Evolutionary conservation across 2,888 invertebrate species (phyloP).

Genomic region (Entomobrya proxima): DNA sequence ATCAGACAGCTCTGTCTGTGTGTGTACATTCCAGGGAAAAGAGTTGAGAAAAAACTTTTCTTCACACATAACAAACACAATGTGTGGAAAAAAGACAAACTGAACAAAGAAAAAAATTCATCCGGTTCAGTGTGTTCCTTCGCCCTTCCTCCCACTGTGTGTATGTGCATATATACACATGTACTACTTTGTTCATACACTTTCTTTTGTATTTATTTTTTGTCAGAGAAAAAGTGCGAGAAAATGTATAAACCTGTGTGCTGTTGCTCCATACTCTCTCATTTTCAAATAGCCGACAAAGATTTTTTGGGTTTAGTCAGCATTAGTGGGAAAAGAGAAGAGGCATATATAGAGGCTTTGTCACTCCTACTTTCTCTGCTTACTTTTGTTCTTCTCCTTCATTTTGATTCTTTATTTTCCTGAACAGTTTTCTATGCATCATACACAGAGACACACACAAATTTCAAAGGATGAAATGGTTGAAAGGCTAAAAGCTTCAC

Average conservation of each 20-base stretch:
- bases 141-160: slow-evolving; percentile 2
- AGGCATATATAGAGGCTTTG: not conserved
- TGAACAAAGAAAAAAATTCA: slow-evolving; percentile 37
- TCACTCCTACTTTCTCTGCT: slow-evolving; percentile 13
- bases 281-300: slow-evolving; percentile 48
- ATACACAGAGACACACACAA: no score
- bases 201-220: slow-evolving; percentile 1
- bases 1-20: no score
- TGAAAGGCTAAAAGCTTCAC: slow-evolving; percentile 52
- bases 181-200: not conserved
- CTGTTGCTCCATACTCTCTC: slow-evolving; percentile 19
- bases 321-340: not conserved
- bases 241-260: slow-evolving; percentile 10
- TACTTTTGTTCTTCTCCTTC: not conserved
- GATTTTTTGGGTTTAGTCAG: slow-evolving; percentile 43
- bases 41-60: slow-evolving; percentile 19
- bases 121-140: slow-evolving; percentile 40
- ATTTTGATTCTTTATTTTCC: not conserved
- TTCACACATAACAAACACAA: slow-evolving; percentile 20
- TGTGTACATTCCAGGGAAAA: no score
- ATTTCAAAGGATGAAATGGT: slow-evolving; percentile 36
- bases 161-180: not conserved
- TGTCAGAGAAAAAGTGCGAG: not conserved
- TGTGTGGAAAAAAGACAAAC: slow-evolving; percentile 8
- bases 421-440: slow-evolving; percentile 14